These are phyloP conservation scores for Paraplagusia blochii DNA, from an alignment of 2,113 vertebrate species.

Conservation along the genomic window DNA sequence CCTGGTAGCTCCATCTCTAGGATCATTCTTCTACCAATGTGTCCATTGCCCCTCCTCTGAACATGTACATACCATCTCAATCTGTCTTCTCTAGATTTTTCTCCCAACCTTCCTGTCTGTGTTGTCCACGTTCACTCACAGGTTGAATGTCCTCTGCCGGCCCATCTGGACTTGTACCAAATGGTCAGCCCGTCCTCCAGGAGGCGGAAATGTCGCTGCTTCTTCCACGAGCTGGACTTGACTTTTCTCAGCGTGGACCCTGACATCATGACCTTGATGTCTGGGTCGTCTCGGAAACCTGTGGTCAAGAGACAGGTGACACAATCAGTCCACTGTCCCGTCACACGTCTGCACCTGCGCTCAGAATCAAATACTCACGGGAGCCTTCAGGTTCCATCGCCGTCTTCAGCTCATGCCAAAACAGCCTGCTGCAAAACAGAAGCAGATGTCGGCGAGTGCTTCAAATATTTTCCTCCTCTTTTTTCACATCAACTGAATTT, in stretches of 20 bases:
- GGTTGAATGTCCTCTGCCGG: conserved; percentile 81
- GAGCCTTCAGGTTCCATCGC: conserved; percentile 61
- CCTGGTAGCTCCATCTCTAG: too few relatives aligned
- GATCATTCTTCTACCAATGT: too few relatives aligned
- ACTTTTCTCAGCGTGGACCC: conserved; percentile 88
- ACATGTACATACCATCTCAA: too few relatives aligned
- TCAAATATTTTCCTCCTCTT: conserved; percentile 5
- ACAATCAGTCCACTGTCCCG: too few relatives aligned
- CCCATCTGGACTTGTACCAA: conserved; percentile 88
- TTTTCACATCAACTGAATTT: conserved; percentile 18
- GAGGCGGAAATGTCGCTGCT: conserved; percentile 86
- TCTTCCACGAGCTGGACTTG: conserved; percentile 90
- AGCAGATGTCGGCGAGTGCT: conserved; percentile 21
- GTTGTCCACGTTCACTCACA: conserved; percentile 82
- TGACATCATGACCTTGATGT: conserved; percentile 83
- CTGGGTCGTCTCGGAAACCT: conserved; percentile 81
- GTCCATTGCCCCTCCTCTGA: too few relatives aligned
- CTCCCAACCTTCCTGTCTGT: too few relatives aligned
- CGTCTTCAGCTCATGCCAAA: conserved; percentile 36
- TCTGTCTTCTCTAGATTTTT: too few relatives aligned
- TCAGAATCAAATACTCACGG: conserved; percentile 60
- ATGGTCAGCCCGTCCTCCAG: conserved; percentile 89
- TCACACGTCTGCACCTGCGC: background rate
- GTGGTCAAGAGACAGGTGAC: background rate
- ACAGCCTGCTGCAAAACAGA: conserved; percentile 37